phyloP scores from a whole-genome alignment of 64 coral and sea anemone species.

The Porites lutea region DNA sequence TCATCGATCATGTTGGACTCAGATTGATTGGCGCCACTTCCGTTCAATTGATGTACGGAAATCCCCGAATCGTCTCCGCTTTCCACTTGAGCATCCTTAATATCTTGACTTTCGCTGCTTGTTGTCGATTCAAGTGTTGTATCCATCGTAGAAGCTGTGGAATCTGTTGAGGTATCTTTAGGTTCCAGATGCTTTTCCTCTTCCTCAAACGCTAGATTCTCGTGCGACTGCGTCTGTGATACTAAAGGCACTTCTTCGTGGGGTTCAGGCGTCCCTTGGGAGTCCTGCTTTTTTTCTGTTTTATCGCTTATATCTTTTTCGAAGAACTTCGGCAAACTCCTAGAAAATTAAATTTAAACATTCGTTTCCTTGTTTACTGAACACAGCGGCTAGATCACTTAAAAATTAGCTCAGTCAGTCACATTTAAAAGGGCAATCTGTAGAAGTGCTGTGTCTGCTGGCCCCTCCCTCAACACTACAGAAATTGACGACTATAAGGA shows the following conservation, averaged over 20 bases:
- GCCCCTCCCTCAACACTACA: too few relatives aligned
- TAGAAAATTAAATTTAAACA: neutral
- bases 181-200: conserved; percentile 7
- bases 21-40: neutral
- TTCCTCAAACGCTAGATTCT: conserved; percentile 56
- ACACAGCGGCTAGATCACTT: too few relatives aligned
- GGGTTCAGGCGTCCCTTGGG: neutral
- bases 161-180: conserved; percentile 27
- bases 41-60: conserved; percentile 2
- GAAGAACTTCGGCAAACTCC: conserved; percentile 24
- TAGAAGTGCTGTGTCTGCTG: too few relatives aligned
- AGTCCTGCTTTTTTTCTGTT: neutral
- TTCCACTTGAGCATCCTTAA: neutral
- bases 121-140: neutral
- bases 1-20: too few relatives aligned
- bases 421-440: too few relatives aligned
- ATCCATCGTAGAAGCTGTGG: neutral
- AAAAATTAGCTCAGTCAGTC: too few relatives aligned
- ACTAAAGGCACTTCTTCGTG: neutral
- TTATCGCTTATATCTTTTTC: neutral
- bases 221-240: neutral
- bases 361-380: neutral
- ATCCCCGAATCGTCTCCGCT: conserved; percentile 12
- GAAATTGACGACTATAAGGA: too few relatives aligned
- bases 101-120: neutral